A percentile compares a stretch with the other conserved stretches of the same genome.
These are phyloP conservation scores for Seison nebaliae DNA, from an alignment of 1,140 invertebrate species.

Conservation along the genomic window DNA sequence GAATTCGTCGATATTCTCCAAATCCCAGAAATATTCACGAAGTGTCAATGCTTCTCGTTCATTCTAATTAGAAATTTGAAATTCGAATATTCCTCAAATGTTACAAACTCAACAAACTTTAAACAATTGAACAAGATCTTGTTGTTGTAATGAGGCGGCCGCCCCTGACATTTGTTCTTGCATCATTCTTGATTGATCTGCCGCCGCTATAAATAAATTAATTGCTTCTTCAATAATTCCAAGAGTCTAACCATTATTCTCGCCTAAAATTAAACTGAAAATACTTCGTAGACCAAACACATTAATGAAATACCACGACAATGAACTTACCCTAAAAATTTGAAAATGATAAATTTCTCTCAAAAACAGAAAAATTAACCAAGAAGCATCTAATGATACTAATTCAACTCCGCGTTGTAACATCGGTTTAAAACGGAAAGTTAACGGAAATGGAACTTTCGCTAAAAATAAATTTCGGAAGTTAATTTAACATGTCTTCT, in stretches of 20 bases:
- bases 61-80: too few relatives aligned
- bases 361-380: conserved; percentile 32
- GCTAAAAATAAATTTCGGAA: conserved; percentile 37
- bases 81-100: too few relatives aligned
- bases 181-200: conserved; percentile 77
- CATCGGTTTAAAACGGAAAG: conserved; percentile 93
- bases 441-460: conserved; percentile 91
- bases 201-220: too few relatives aligned
- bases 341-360: neutral
- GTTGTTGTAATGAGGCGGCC: conserved; percentile 81
- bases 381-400: conserved; percentile 73
- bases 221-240: too few relatives aligned
- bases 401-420: conserved; percentile 86
- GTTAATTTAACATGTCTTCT: neutral
- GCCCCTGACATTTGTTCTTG: conserved; percentile 91
- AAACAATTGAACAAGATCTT: too few relatives aligned
- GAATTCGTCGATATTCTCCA: too few relatives aligned
- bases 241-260: too few relatives aligned
- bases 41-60: too few relatives aligned
- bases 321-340: conserved; percentile 52
- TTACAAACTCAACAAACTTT: too few relatives aligned
- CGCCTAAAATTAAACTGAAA: conserved; percentile 81
- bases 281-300: conserved; percentile 92
- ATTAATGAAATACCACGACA: conserved; percentile 98
- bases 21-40: too few relatives aligned